Evolutionary conservation across 1,140 invertebrate species (phyloP).

Genomic region (Scylla paramamosain): DNA sequence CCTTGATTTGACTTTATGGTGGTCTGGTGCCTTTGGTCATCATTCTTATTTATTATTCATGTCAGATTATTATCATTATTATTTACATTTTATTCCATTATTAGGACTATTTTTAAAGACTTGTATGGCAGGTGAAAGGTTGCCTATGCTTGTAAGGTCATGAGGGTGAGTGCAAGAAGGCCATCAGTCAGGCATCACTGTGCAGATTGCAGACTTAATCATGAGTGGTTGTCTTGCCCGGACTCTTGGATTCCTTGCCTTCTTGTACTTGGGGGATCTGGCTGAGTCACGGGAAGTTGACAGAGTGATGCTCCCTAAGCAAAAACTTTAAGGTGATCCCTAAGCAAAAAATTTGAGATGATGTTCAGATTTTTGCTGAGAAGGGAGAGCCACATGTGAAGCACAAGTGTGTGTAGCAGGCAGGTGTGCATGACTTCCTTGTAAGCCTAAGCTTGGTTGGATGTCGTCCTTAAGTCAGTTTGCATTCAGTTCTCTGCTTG

Average conservation of each 20-base stretch:
- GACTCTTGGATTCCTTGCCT: background rate
- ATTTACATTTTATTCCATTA: too few relatives aligned
- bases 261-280: background rate
- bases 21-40: background rate
- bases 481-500: background rate
- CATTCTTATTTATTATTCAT: too few relatives aligned
- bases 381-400: background rate
- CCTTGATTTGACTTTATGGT: background rate
- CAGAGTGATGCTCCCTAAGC: background rate
- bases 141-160: background rate
- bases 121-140: background rate
- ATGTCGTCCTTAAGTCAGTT: background rate
- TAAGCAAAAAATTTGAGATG: too few relatives aligned
- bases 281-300: background rate
- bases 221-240: background rate
- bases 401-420: background rate
- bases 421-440: background rate
- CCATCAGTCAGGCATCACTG: background rate
- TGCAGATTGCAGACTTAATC: background rate
- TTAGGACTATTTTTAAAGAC: background rate
- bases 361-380: too few relatives aligned
- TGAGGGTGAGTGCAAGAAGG: background rate
- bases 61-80: too few relatives aligned
- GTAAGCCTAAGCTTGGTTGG: background rate
- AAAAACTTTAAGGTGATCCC: too few relatives aligned